These are phyloP conservation scores for Catostylus mosaicus DNA, from an alignment of 30 jellyfish, hydroid and myxozoan genomes.

Conservation along the genomic window DNA sequence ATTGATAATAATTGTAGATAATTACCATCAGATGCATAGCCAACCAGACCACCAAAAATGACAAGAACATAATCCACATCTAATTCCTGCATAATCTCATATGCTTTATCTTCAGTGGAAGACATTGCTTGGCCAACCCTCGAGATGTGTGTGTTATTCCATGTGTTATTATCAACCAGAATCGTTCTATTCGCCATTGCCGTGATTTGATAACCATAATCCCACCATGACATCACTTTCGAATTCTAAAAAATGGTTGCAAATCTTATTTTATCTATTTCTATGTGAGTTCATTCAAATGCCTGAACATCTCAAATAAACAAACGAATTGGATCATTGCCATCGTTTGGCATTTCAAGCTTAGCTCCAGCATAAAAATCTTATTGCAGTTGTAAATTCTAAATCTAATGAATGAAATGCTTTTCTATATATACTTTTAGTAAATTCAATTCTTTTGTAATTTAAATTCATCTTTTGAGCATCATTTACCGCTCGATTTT, in stretches of 20 bases:
- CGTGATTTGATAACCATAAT: slow-evolving; percentile 97
- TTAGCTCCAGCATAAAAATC: no score
- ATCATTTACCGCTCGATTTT: no score
- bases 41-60: slow-evolving; percentile 98
- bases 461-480: no score
- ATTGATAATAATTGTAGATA: not conserved
- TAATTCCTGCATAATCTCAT: slow-evolving; percentile 95
- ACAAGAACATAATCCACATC: slow-evolving; percentile 97
- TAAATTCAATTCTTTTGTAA: no score
- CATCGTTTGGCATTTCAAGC: no score
- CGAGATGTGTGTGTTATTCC: slow-evolving; percentile 98
- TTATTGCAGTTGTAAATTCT: no score
- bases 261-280: no score
- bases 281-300: no score
- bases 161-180: slow-evolving; percentile 94
- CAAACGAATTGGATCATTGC: no score
- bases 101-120: slow-evolving; percentile 96
- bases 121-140: slow-evolving; percentile 99
- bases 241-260: slow-evolving; percentile 79
- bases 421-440: no score
- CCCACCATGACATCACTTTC: slow-evolving; percentile 99
- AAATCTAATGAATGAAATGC: no score
- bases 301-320: no score
- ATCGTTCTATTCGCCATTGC: slow-evolving; percentile 99
- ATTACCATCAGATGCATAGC: slow-evolving; percentile 98